Evolutionary conservation across 2,113 vertebrate species (phyloP).

Genomic region (chimpanzee (Pan troglodytes)): DNA sequence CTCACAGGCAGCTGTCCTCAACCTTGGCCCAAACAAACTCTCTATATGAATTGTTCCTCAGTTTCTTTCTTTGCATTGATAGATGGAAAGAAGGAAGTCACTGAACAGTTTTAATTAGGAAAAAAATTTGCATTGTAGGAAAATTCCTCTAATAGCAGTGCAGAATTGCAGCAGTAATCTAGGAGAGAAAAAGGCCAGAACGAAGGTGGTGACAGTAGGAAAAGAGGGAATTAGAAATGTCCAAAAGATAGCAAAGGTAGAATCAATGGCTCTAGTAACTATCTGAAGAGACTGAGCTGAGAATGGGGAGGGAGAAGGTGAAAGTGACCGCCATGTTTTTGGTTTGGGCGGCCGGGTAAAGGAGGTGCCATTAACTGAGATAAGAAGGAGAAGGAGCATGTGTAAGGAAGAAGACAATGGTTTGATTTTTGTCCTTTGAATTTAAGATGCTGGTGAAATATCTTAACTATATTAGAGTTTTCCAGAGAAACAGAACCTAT

Average conservation of each 20-base stretch:
- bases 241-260: neutral
- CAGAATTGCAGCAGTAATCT: neutral
- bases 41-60: neutral
- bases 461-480: neutral
- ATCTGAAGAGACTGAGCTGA: neutral
- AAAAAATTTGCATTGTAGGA: neutral
- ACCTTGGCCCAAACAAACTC: neutral
- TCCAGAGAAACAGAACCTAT: neutral
- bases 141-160: neutral
- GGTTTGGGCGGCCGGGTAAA: neutral
- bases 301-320: neutral
- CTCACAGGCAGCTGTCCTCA: neutral
- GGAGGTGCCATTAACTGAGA: neutral
- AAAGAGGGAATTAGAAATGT: neutral
- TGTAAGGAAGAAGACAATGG: neutral
- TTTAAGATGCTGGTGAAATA: neutral
- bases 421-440: neutral
- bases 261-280: neutral
- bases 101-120: neutral
- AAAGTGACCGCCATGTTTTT: neutral
- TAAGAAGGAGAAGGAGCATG: neutral
- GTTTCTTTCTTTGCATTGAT: neutral
- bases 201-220: neutral
- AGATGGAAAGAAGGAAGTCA: neutral
- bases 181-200: neutral